These are phyloP conservation scores for Canis aureus DNA, from an alignment of 2,113 vertebrate species.

Conservation along the genomic window DNA sequence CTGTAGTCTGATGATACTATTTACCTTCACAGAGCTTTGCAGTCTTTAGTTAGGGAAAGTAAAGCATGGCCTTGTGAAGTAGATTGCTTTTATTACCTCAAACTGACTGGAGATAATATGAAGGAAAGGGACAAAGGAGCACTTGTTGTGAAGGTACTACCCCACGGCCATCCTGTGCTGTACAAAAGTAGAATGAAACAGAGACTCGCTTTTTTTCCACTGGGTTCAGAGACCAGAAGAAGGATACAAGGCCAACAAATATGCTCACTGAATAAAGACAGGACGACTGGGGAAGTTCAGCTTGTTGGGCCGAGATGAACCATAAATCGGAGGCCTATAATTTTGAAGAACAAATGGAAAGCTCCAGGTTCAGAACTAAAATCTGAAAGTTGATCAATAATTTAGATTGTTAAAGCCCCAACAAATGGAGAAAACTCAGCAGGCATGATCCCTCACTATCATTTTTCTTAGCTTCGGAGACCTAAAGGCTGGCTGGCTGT, in stretches of 20 bases:
- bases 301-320: background rate
- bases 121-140: background rate
- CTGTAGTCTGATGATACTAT: background rate
- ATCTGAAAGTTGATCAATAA: conserved; percentile 13
- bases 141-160: background rate
- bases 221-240: background rate
- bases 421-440: background rate
- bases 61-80: background rate
- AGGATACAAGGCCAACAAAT: background rate
- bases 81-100: background rate
- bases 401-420: conserved; percentile 9
- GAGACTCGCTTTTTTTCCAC: background rate
- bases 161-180: background rate
- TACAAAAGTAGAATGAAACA: background rate
- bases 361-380: conserved; percentile 19
- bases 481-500: background rate
- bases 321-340: background rate
- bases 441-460: background rate
- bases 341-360: conserved; percentile 52
- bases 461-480: background rate
- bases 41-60: background rate
- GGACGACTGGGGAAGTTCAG: background rate
- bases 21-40: background rate
- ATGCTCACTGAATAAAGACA: background rate
- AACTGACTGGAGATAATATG: background rate